These are phyloP conservation scores for Chelonia mydas DNA, from an alignment of 2,797 vertebrate species.

Conservation along the genomic window DNA sequence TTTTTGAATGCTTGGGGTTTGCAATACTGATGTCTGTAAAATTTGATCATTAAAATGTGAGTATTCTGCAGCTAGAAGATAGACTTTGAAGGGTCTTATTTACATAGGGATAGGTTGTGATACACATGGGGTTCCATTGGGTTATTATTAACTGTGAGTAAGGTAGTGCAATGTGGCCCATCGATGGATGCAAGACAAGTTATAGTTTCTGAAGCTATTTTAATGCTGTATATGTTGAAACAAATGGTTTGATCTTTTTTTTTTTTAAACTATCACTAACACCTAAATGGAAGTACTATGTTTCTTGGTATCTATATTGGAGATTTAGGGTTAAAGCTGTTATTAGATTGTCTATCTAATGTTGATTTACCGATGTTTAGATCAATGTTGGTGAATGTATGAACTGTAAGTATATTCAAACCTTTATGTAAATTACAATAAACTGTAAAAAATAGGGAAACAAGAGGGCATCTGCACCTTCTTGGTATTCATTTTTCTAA, in stretches of 20 bases:
- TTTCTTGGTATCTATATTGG: constrained; percentile 5
- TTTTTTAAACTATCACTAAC: neutral
- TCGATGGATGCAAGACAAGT: constrained; percentile 32
- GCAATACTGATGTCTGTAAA: constrained; percentile 9
- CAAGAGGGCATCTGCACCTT: neutral
- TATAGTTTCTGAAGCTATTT: constrained; percentile 9
- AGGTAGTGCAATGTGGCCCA: neutral
- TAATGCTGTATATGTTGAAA: neutral
- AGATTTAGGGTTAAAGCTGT: constrained; percentile 33
- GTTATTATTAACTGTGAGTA: constrained; percentile 31
- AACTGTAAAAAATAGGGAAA: neutral
- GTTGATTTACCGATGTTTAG: constrained; percentile 26
- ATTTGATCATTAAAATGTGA: constrained; percentile 47
- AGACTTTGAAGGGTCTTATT: constrained; percentile 60
- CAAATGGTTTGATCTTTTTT: neutral
- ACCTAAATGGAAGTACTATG: constrained; percentile 6
- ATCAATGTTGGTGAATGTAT: neutral
- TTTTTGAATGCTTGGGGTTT: constrained; percentile 18
- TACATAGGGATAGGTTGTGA: constrained; percentile 51
- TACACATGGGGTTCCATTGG: constrained; percentile 16
- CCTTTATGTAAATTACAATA: neutral
- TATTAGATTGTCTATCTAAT: neutral
- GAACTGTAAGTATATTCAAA: constrained; percentile 28
- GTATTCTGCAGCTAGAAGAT: neutral
- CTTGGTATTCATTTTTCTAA: neutral